Evolutionary conservation across 2,888 invertebrate species (phyloP), one percentile per base, ranked within the genome.

Genomic region (Athrips mouffetella): DNA sequence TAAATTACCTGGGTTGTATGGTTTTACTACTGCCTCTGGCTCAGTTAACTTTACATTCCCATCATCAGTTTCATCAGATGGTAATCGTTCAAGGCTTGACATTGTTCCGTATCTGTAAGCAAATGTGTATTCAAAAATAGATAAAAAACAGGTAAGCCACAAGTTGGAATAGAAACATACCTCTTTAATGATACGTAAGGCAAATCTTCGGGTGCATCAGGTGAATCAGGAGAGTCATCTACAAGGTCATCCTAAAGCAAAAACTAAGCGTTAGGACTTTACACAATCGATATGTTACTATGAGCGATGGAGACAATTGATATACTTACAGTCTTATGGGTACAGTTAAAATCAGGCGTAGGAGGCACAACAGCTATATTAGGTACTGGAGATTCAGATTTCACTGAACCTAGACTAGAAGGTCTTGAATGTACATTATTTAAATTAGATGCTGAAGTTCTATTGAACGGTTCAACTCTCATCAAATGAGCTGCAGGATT

Each of bases 311-410:
- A n/a, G n/a, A n/a, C n/a, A 11, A 25, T 8, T 27, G 3, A 7
- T 25, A 18, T 47, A 76, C 89, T 85, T 65, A 86, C 82, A 81
- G 84, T 86, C 76, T 84, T 82, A 76, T 80, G 78, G 60, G 67
- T 66, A 57, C 74, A 68, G 62, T 80, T 86, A 58, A 76, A 82
- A 62, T 94, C 94, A 2, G 94, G 94, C 1, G 94, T 94, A 18
- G 94, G 93, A 50, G 94, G 94, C 50, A 94, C 90, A 52, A 94
- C 91, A 39, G 94, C 91, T 65, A 94, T 94, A 65, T 91, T 93
- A 50, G 93, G 93, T 57, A 93, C 84, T 51, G 83, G 80, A 52
- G 86, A 84, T 58, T 85, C 85, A 13, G 80, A 83, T 49, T 80
- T 80, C 18, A 70, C 60, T 27, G 85, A 81, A 49, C 76, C 72